Conservation (phyloP, 1,140 invertebrate species). For the Palaemon carinicauda region DNA sequence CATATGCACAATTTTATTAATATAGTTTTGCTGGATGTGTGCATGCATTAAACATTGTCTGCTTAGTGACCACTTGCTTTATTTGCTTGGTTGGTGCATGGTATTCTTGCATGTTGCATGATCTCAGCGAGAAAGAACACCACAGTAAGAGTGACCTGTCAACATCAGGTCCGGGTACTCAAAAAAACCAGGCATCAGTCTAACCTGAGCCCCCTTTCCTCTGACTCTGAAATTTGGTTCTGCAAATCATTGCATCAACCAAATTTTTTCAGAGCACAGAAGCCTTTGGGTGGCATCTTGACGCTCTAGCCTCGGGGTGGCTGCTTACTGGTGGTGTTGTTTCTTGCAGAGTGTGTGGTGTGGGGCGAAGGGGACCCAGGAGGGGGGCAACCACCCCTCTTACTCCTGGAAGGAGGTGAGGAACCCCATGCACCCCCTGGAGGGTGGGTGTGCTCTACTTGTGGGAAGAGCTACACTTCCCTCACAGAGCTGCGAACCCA, state of each 20-base stretch:
- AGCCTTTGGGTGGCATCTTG: constrained; percentile 17
- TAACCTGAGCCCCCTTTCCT: constrained; percentile 33
- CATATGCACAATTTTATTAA: background rate
- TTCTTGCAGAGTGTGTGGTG: constrained; percentile 55
- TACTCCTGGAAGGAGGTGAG: constrained; percentile 22
- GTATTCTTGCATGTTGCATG: constrained; percentile 32
- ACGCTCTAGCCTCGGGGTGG: constrained; percentile 36
- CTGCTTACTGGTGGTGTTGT: constrained; percentile 55
- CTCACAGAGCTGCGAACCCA: constrained; percentile 27
- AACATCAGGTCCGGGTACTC: constrained; percentile 34
- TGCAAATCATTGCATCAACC: too few relatives aligned
- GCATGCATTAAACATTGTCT: background rate
- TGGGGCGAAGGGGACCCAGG: constrained; percentile 49
- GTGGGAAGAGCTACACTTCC: constrained; percentile 35
- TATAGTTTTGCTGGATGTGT: background rate
- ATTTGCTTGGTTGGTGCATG: constrained; percentile 6
- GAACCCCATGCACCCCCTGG: constrained; percentile 26
- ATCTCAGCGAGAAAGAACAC: constrained; percentile 50
- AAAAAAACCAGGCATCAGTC: constrained; percentile 32
- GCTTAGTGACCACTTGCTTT: background rate
- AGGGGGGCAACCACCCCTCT: constrained; percentile 32
- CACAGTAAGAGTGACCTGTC: constrained; percentile 54
- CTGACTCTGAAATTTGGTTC: background rate
- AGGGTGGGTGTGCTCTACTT: constrained; percentile 49
- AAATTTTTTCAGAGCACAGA: background rate